Evolutionary conservation across 2,797 vertebrate species (phyloP), one percentile per base, ranked within the genome.

Genomic region (Hippoglossus hippoglossus): DNA sequence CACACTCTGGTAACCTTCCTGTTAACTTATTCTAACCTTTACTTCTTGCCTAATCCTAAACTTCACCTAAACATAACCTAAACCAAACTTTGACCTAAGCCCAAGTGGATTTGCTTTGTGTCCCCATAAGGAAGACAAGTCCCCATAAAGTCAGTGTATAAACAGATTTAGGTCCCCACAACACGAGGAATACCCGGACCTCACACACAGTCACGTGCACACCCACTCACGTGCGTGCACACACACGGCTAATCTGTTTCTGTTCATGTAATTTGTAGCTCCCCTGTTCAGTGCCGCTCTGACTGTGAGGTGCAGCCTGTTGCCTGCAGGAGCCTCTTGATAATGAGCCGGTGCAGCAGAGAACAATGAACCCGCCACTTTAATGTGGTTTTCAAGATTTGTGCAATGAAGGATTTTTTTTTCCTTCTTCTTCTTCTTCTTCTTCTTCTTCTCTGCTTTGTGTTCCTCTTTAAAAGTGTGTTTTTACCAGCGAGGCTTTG

Each of bases 311-410:
- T 63, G 59, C 47, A 24, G 75, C 72, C 26, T 3, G 36, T 5
- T 39, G 46, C 56, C 66, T 19, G 6, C 44, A 46, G 44, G 59
- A 56, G 68, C 53, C 44, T 46, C 15, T 46, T 5, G 5, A 46
- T 15, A 46, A 46, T 3, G 53, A 79, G 69, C 19, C 65, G 36
- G 21, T 12, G 55, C 71, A 81, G 71, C 66, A 31, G 74, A 57
- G 65, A 90, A 85, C 57, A 83, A 85, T 82, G 64, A 36, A 64
- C 55, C 58, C 46, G 63, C 24, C 39, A 52, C 81, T 80, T 88
- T 91, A 63, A 90, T 91, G 91, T 92, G 91, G 86, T 86, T 91
- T 63, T 24, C 44, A 52, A 67, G 21, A 80, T 67, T 80, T 71
- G 80, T 90, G 75, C 68, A 70, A 19, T 59, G 46, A 53, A 70